Base-by-base conservation (phyloP, 2,797 vertebrate species). In the Anguilla megastoma region DNA sequence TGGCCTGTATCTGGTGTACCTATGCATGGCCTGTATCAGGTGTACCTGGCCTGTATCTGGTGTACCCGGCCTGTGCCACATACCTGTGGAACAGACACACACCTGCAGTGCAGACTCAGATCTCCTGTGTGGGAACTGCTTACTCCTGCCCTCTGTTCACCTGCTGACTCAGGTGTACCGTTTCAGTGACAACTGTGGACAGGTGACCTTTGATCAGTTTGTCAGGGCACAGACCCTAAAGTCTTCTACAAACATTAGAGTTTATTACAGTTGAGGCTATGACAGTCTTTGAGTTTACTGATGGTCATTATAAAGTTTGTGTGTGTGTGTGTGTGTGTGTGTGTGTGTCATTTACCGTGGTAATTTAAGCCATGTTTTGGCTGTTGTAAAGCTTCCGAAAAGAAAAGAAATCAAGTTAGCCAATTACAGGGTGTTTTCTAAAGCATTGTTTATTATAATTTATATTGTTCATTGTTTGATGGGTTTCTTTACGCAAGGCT, bases 391-490 rank as follows among this genome's bases (percentile, higher is more conserved):
- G 5, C 21, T 63, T 76, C 9, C 33, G 33, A 76, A 76, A 76
- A 76, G 10, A 76, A 12, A 30, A 76, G 18, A 76, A 76, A 76
- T 12, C 27, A 33, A 30, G 71, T 36, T 30, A 36, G 14, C 6
- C 71, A 79, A 36, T 30, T 79, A 79, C 2, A 79, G 10, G 41
- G 16, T 41, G 0, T 33, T 71, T 12, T 71, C 27, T 30, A 41
- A 54, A 69, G 45, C 33, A n/a, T 80, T 85, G 83, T 87, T 56
- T 86, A 60, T 50, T 56, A 0, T 84, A n/a, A 83, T 41, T 33
- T 58, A 69, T 21, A 8, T 30, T 79, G 86, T 33, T 74, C 27
- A 58, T 71, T 33, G 33, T 74, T 74, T 74, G 69, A 50, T 50
- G 33, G 30, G 71, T 3, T 74, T 14, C 63, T 66, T 66, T 24